Base-by-base conservation (phyloP, 2,113 vertebrate species). In the Lepisosteus oculatus region DNA sequence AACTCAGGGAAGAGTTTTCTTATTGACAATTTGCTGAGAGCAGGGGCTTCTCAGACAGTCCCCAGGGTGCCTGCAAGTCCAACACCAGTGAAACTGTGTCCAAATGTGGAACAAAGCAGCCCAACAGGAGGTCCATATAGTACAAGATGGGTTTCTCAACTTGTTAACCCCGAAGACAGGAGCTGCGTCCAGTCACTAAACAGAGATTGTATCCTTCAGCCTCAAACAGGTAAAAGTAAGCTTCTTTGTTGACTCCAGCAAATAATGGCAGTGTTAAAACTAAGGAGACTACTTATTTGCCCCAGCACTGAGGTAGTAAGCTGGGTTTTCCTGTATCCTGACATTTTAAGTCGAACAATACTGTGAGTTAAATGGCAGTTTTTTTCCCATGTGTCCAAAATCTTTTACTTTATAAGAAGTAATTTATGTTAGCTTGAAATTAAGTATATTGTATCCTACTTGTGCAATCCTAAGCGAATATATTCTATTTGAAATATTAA, bases 1-100 rank as follows among this genome's bases (percentile, higher is more conserved):
- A 90, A 70, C 81, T 88, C 94, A 41, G 96, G 96, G 71, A 96
- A 94, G 88, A 95, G 96, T 86, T 98, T 98, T 85, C 92, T 97
- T 54, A 97, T 97, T 44, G 95, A 98, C 80, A 96, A 98, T 86
- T 86, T 98, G 79, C 88, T 98, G 80, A 85, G 92, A n/a, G 84
- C 80, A 6, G 85, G 90, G 6, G 86, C 88, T 44, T 84, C 88
- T 55, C 81, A 88, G 44, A 77, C 84, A n/a, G 77, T 66, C 41
- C 72, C 72, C 41, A 55, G 77, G 14, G 74, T 81, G 59, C 84
- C 77, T 9, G 83, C 83, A 41, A 85, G 78, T 72, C 88, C 86
- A 0, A 78, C 90, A 2, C 89, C 89, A 41, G 88, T 91, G 82
- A 90, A 85, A 76, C 80, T 79, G 84, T 79, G 72, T 81, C 87